These are phyloP conservation scores for Schizopygopsis malacanthus DNA, from an alignment of 2,797 vertebrate species.

Conservation along the genomic window DNA sequence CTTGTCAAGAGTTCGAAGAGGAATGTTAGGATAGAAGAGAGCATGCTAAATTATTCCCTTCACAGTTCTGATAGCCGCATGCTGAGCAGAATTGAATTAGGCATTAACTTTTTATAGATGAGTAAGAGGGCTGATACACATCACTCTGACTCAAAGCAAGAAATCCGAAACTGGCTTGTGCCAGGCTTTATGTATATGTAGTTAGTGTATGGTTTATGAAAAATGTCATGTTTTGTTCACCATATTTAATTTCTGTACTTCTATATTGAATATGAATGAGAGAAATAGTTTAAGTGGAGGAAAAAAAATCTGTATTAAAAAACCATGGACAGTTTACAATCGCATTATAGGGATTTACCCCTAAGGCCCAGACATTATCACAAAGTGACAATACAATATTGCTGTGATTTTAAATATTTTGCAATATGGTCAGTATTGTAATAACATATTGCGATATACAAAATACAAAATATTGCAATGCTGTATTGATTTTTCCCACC, in stretches of 20 bases:
- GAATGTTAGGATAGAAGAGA: slow-evolving; percentile 4
- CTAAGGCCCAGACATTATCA: neutral
- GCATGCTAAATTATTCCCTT: slow-evolving; percentile 21
- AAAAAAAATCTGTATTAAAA: neutral
- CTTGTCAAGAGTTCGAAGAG: slow-evolving; percentile 10
- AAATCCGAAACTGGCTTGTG: slow-evolving; percentile 19
- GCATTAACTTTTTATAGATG: slow-evolving; percentile 32
- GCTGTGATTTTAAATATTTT: too few relatives aligned
- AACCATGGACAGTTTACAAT: neutral
- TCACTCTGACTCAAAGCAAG: slow-evolving; percentile 12
- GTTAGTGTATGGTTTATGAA: neutral
- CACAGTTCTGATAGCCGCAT: slow-evolving; percentile 18
- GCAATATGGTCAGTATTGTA: neutral
- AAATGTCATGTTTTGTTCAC: neutral
- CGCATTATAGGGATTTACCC: neutral
- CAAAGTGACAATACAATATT: neutral
- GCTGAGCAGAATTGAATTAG: slow-evolving; percentile 39
- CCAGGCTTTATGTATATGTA: too few relatives aligned
- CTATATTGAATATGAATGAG: neutral
- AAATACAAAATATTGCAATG: too few relatives aligned
- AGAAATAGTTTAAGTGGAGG: neutral
- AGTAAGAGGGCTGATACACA: neutral
- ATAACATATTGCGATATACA: too few relatives aligned
- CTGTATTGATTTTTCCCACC: too few relatives aligned
- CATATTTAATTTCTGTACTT: neutral